phyloP scores from a whole-genome alignment of 2,797 vertebrate species.

The Triplophysa bombifrons region DNA sequence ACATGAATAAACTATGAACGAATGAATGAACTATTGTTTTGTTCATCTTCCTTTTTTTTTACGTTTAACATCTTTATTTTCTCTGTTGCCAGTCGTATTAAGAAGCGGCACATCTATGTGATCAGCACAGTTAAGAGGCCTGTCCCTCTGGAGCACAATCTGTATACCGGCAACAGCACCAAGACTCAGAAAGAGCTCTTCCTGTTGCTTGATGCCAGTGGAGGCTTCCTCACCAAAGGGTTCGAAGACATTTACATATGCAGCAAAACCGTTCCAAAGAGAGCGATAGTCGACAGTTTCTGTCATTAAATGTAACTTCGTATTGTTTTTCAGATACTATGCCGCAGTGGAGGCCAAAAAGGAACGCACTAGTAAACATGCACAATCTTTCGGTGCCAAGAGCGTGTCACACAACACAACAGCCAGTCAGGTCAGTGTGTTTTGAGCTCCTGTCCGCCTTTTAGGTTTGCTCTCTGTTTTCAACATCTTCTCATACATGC shows the following conservation, averaged over 20 bases:
- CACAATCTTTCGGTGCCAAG: conserved; percentile 91
- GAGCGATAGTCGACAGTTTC: too few relatives aligned
- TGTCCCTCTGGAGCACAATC: conserved; percentile 87
- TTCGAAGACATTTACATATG: neutral
- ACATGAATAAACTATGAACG: too few relatives aligned
- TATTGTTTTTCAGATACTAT: conserved; percentile 78
- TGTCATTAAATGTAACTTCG: too few relatives aligned
- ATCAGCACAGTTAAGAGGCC: conserved; percentile 89
- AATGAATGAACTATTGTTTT: too few relatives aligned
- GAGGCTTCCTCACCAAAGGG: conserved; percentile 89
- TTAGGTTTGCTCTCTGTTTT: neutral
- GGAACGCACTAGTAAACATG: conserved; percentile 88
- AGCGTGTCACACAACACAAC: conserved; percentile 73
- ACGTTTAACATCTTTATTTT: neutral
- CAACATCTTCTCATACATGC: neutral
- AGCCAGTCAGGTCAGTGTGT: conserved; percentile 71
- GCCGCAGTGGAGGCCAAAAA: conserved; percentile 88
- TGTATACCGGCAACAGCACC: conserved; percentile 92
- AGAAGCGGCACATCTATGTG: conserved; percentile 88
- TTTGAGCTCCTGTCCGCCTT: neutral
- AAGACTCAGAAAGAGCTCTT: conserved; percentile 92
- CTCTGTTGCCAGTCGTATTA: conserved; percentile 79
- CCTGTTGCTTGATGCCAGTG: conserved; percentile 80
- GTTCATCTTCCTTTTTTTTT: neutral
- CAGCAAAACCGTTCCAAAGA: too few relatives aligned